Conservation (phyloP, 1,140 invertebrate species). For the silkworm (Bombyx mori) region ASM3026992v2 NC_085122.1:9845501-9846000, state of each 20-base stretch:
- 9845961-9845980: background rate
- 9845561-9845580: too few species aligned
- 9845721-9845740: slow-evolving; percentile 57
- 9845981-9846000: too few species aligned
- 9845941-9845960: background rate
- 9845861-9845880: background rate
- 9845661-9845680: slow-evolving; percentile 31
- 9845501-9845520: too few species aligned
- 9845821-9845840: too few species aligned
- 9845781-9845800: slow-evolving; percentile 30
- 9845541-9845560: too few species aligned
- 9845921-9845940: background rate
- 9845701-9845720: slow-evolving; percentile 50
- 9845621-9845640: slow-evolving; percentile 57
- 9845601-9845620: slow-evolving; percentile 37
- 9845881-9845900: background rate
- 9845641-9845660: slow-evolving; percentile 61
- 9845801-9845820: background rate
- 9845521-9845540: too few species aligned
- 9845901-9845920: background rate
- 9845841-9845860: too few species aligned
- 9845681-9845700: slow-evolving; percentile 49
- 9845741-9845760: slow-evolving; percentile 54
- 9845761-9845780: slow-evolving; percentile 39
- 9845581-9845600: too few species aligned